phyloP scores from a whole-genome alignment of 2,113 vertebrate genomes.

The Syngnathus floridae region DNA sequence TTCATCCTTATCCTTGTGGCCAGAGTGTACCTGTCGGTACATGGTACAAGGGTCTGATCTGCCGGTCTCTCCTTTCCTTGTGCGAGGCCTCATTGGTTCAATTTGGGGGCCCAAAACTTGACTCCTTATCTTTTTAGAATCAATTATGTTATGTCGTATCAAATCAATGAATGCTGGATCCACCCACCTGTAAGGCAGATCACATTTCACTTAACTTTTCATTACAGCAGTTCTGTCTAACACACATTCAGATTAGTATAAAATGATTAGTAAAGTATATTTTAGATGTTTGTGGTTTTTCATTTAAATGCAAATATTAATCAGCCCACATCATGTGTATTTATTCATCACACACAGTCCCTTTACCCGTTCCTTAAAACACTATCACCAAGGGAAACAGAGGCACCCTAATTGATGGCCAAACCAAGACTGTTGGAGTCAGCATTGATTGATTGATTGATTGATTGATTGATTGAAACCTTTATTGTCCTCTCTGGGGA shows the following conservation, averaged over 20 bases:
- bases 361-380: neutral
- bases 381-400: neutral
- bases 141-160: conserved; percentile 38
- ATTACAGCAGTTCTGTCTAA: neutral
- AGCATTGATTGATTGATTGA: neutral
- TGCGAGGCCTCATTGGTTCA: conserved; percentile 49
- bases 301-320: neutral
- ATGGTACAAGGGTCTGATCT: neutral
- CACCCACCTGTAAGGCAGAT: conserved; percentile 67
- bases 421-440: neutral
- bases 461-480: too few species aligned
- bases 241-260: neutral
- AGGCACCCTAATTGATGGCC: neutral
- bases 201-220: neutral
- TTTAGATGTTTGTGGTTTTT: neutral
- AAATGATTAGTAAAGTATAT: neutral
- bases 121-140: conserved; percentile 31
- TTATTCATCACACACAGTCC: too few species aligned
- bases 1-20: conserved; percentile 58
- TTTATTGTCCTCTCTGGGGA: too few species aligned
- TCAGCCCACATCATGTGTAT: neutral
- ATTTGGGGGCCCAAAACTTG: conserved; percentile 28
- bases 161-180: conserved; percentile 75
- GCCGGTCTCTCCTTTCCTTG: conserved; percentile 60
- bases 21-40: conserved; percentile 20